Percentiles rank a stretch among this genome's conserved stretches.
Conservation (phyloP, 2,797 vertebrate genomes). For the Thripadectes ignobilis region DNA sequence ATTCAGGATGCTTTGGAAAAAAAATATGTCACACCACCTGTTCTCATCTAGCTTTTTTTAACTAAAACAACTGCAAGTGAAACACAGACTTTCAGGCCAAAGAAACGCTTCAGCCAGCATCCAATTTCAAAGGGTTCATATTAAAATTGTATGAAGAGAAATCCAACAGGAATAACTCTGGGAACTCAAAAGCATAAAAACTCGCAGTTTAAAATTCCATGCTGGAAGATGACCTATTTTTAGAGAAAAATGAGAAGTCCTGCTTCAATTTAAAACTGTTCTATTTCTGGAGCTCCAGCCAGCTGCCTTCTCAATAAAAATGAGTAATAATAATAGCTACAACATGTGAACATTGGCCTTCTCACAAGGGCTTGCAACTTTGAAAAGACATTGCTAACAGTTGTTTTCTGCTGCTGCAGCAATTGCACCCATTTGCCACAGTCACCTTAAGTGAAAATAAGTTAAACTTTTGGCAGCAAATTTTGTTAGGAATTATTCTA, state of each 20-base stretch:
- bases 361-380: background rate
- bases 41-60: constrained; percentile 2
- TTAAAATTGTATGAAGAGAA: constrained; percentile 33
- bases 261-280: constrained; percentile 10
- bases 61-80: constrained; percentile 6
- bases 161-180: constrained; percentile 11
- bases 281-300: constrained; percentile 31
- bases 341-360: background rate
- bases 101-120: background rate
- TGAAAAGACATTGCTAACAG: background rate
- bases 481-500: background rate
- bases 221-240: constrained; percentile 27
- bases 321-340: constrained; percentile 13
- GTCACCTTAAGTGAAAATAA: background rate
- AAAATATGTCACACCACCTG: background rate
- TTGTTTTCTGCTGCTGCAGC: background rate
- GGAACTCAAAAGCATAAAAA: constrained; percentile 36
- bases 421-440: background rate
- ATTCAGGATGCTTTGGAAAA: background rate
- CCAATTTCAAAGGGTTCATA: constrained; percentile 47
- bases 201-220: constrained; percentile 15
- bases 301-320: constrained; percentile 40
- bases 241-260: constrained; percentile 10
- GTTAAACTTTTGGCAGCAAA: background rate
- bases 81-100: background rate